Percentiles rank a stretch among this genome's conserved stretches.
Conservation (phyloP, 2,888 invertebrate species). For the Blastobasis lacticolella region DNA sequence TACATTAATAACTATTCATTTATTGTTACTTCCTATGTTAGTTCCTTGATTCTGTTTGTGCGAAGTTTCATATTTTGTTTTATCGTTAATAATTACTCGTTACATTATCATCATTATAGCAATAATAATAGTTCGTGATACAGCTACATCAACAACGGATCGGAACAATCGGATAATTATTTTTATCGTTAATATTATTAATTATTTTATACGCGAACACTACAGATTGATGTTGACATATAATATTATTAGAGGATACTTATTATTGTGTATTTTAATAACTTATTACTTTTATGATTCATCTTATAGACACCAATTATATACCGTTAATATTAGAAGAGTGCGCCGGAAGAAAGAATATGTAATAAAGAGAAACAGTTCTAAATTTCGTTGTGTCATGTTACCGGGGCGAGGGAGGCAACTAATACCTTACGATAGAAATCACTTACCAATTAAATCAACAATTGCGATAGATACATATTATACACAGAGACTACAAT, state of each 20-base stretch:
- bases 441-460: conserved; percentile 66
- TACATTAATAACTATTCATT: conserved; percentile 13
- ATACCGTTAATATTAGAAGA: conserved; percentile 27
- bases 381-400: conserved; percentile 51
- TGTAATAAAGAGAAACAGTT: conserved; percentile 22
- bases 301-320: conserved; percentile 68
- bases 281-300: conserved; percentile 33
- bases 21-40: conserved; percentile 57
- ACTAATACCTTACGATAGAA: conserved; percentile 35
- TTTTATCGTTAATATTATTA: conserved; percentile 16
- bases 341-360: conserved; percentile 40
- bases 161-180: conserved; percentile 38
- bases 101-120: conserved; percentile 30
- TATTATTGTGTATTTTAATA: conserved; percentile 23
- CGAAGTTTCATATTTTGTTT: conserved; percentile 56
- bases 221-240: conserved; percentile 45
- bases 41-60: conserved; percentile 67
- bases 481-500: conserved; percentile 53
- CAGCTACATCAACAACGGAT: conserved; percentile 61
- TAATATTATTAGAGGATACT: conserved; percentile 21
- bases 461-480: conserved; percentile 64
- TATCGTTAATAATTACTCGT: conserved; percentile 22
- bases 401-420: conserved; percentile 8
- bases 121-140: conserved; percentile 41
- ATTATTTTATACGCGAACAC: conserved; percentile 34